A percentile compares a stretch with the other conserved stretches of the same genome.
Conservation (phyloP, 2,797 vertebrate species). For the Nothura maculosa region DNA sequence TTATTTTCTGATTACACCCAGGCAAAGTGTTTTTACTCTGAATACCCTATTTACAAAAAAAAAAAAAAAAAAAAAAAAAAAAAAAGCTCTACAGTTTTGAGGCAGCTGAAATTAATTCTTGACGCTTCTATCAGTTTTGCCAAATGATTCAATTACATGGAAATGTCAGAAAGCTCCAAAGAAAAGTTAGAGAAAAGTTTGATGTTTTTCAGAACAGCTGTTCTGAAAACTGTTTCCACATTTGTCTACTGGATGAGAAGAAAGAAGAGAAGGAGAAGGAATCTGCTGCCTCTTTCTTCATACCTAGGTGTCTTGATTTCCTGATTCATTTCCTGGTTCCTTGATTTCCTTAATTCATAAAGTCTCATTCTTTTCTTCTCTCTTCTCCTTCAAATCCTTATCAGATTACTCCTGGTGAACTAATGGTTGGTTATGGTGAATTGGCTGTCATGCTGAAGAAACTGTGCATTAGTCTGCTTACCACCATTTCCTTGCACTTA, state of each 20-base stretch:
- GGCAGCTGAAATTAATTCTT: conserved; percentile 44
- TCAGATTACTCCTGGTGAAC: not conserved
- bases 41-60: conserved; percentile 48
- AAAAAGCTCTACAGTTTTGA: conserved; percentile 35
- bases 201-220: not conserved
- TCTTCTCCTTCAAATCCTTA: not conserved
- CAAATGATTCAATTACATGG: not conserved
- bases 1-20: conserved; percentile 69
- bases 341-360: not conserved
- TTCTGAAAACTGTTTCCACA: not conserved
- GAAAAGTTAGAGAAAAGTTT: not conserved
- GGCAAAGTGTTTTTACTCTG: conserved; percentile 60
- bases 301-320: not conserved
- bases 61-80: conserved; percentile 54
- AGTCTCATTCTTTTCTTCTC: not conserved
- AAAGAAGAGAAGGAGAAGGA: not conserved
- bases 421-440: not conserved
- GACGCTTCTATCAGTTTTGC: conserved; percentile 30
- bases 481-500: not conserved
- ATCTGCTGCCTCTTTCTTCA: not conserved
- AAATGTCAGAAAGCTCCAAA: not conserved
- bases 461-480: not conserved
- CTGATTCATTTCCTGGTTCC: too few species aligned
- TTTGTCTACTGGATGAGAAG: not conserved
- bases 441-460: not conserved